phyloP scores from a whole-genome alignment of 2,113 vertebrate genomes.

The Panurus biarmicus region DNA sequence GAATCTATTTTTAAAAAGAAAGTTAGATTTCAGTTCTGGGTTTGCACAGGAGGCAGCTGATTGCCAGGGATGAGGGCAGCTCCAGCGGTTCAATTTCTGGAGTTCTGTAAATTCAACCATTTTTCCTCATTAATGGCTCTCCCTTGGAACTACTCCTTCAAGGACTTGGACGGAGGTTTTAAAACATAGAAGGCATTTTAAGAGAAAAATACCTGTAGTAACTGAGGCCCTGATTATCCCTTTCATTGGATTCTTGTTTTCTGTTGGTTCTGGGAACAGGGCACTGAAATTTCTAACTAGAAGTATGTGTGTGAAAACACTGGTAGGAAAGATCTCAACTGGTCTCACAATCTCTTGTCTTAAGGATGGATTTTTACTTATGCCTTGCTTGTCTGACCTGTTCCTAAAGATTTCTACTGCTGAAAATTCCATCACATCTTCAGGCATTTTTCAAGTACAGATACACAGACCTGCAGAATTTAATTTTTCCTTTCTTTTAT shows the following conservation, averaged over 20 bases:
- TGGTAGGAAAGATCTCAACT: neutral
- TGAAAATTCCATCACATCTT: neutral
- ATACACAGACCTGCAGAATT: neutral
- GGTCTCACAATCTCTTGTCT: neutral
- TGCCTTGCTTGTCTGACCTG: accelerated
- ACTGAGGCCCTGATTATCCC: neutral
- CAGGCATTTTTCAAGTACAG: neutral
- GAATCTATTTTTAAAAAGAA: neutral
- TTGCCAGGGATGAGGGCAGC: neutral
- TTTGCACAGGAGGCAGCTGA: neutral
- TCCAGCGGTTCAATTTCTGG: neutral
- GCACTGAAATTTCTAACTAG: neutral
- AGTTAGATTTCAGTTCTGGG: neutral
- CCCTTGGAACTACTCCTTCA: neutral
- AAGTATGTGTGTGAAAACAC: neutral
- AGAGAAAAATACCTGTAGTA: neutral
- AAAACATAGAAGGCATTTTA: neutral
- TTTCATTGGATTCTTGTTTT: neutral
- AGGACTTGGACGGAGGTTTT: neutral
- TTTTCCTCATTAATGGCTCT: neutral
- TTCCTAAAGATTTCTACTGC: neutral
- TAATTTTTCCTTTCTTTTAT: neutral
- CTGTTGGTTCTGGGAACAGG: neutral
- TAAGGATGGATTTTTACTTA: neutral
- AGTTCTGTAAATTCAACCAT: neutral